Conservation (phyloP, 1,140 invertebrate genomes). For the Trinorchestia longiramus region DNA sequence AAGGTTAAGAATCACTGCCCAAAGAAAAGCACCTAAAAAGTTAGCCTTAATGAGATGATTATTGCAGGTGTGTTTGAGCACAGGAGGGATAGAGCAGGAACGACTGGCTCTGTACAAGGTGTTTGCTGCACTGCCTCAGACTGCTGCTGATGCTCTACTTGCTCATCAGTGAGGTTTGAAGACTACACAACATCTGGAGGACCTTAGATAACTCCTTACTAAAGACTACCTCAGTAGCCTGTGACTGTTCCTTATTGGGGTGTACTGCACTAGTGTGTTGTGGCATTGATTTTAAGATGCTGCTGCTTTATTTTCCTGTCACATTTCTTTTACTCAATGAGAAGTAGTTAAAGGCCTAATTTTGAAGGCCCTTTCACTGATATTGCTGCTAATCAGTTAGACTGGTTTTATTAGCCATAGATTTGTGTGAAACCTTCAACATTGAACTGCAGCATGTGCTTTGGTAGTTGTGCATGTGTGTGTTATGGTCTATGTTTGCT, state of each 20-base stretch:
- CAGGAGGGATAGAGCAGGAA: neutral
- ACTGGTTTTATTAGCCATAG: too few relatives aligned
- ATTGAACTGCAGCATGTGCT: too few relatives aligned
- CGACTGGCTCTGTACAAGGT: conserved; percentile 25
- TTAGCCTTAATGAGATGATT: too few relatives aligned
- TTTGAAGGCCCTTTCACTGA: too few relatives aligned
- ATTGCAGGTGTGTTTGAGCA: conserved; percentile 34
- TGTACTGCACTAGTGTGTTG: neutral
- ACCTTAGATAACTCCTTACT: neutral
- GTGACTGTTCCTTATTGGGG: neutral
- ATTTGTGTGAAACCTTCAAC: too few relatives aligned
- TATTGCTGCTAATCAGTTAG: too few relatives aligned
- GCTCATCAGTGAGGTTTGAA: conserved; percentile 9
- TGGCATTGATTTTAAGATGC: neutral
- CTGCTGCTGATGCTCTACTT: conserved; percentile 12
- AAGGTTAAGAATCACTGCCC: too few relatives aligned
- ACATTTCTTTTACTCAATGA: neutral
- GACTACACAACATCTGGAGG: neutral
- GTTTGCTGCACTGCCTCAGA: neutral
- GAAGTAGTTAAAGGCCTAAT: too few relatives aligned
- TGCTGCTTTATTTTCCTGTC: neutral
- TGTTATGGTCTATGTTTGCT: too few relatives aligned
- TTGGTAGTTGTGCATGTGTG: too few relatives aligned
- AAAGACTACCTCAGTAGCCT: neutral
- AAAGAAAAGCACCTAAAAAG: too few relatives aligned